Percentiles rank a stretch among this genome's conserved stretches.
phyloP scores from a whole-genome alignment of 2,113 vertebrate genomes.

The Lepidothrix coronata region DNA sequence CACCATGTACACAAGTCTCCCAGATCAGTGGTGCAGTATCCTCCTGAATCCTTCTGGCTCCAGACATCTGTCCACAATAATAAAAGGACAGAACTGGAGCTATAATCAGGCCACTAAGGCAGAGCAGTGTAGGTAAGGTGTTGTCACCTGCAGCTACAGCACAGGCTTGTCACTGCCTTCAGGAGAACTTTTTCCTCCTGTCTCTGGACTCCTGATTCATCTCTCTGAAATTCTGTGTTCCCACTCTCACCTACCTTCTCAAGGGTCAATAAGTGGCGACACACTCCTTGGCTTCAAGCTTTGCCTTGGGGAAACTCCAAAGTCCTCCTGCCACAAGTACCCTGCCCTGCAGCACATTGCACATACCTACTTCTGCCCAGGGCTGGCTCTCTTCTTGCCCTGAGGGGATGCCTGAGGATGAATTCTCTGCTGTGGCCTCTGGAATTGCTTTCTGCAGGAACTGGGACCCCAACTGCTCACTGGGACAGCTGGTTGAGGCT shows the following conservation, averaged over 20 bases:
- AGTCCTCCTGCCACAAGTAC: background rate
- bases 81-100: background rate
- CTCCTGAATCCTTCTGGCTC: background rate
- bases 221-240: background rate
- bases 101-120: background rate
- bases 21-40: background rate
- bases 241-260: background rate
- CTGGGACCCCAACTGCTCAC: background rate
- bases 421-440: background rate
- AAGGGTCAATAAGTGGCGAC: background rate
- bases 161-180: background rate
- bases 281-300: background rate
- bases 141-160: background rate
- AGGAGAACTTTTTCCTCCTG: background rate
- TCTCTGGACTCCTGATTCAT: background rate
- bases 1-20: background rate
- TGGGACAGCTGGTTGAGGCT: background rate
- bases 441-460: background rate
- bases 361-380: conserved; percentile 41
- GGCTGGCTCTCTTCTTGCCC: background rate
- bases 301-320: background rate
- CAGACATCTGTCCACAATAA: background rate
- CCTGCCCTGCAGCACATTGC: background rate
- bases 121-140: background rate
- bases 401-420: background rate